These are phyloP conservation scores for Mermis nigrescens DNA, from an alignment of 2,888 invertebrate species.

Conservation along the genomic window DNA sequence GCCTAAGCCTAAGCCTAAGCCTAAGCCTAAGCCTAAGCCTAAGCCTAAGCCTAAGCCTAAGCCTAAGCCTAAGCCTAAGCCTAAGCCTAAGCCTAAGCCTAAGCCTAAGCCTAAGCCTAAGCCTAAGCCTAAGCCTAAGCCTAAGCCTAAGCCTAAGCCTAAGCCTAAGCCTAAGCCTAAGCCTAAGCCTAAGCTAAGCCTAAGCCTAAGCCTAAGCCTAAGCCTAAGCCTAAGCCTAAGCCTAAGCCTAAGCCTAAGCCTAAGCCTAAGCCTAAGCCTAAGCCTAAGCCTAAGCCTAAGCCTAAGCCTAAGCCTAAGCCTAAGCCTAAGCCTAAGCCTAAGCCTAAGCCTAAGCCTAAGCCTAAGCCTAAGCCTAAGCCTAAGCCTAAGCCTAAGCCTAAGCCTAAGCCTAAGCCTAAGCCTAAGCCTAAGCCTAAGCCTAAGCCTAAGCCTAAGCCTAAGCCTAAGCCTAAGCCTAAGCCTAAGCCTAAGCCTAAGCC, in stretches of 20 bases:
- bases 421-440: conserved; percentile 4
- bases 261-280: background rate
- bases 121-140: background rate
- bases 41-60: background rate
- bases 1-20: background rate
- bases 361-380: conserved; percentile 4
- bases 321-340: conserved; percentile 4
- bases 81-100: conserved; percentile 1
- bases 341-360: conserved; percentile 1
- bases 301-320: background rate
- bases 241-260: background rate
- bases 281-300: background rate
- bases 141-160: conserved; percentile 1
- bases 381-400: background rate
- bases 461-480: background rate
- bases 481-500: background rate
- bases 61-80: conserved; percentile 1
- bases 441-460: conserved; percentile 1
- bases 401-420: conserved; percentile 1
- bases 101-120: conserved; percentile 4
- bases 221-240: background rate
- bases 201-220: background rate
- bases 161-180: conserved; percentile 4
- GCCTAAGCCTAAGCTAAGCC: conserved; percentile 1
- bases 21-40: background rate